Base-by-base conservation (phyloP, 53 echinoderm and acorn worm species). In the Glandiceps talaboti region DNA sequence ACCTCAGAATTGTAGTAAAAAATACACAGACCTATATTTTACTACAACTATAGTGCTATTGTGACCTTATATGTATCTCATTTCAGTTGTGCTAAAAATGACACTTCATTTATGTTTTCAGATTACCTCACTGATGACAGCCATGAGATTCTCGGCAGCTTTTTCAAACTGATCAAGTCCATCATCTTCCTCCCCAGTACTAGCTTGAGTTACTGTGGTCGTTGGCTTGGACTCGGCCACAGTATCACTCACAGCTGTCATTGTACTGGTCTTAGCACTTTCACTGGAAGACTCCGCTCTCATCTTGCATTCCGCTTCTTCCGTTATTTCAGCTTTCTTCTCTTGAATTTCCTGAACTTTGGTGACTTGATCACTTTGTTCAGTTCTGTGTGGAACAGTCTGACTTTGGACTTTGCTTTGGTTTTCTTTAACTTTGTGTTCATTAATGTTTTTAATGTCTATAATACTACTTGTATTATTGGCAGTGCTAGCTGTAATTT, bases 71-170 rank as follows among this genome's bases (percentile, higher is more conserved):
- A n/a, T n/a, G n/a, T n/a, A n/a, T n/a, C n/a, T n/a, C n/a, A n/a
- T n/a, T n/a, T n/a, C n/a, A n/a, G n/a, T n/a, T n/a, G n/a, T n/a
- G n/a, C n/a, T n/a, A n/a, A n/a, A n/a, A n/a, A n/a, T n/a, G n/a
- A n/a, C n/a, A n/a, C n/a, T n/a, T n/a, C n/a, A n/a, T n/a, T n/a
- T n/a, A n/a, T n/a, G n/a, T n/a, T n/a, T n/a, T n/a, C n/a, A 12
- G 64, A 83, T 33, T 74, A 92, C 93, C 88, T 90, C 93, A 27
- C 82, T 87, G 72, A 95, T 87, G 73, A 91, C 90, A 27, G 92
- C 92, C 90, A 95, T 89, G 30, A 92, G 78, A 81, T 84, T 85
- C 81, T 92, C 96, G 0, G 96, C 96, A 74, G 90, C 96, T 31
- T 95, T 95, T 76, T 95, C 96, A 80, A 95, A 81, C 76, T 92